A percentile compares a stretch with the other conserved stretches of the same genome.
phyloP scores from a whole-genome alignment of 2,888 invertebrate species.

The Cinara cedri region DNA sequence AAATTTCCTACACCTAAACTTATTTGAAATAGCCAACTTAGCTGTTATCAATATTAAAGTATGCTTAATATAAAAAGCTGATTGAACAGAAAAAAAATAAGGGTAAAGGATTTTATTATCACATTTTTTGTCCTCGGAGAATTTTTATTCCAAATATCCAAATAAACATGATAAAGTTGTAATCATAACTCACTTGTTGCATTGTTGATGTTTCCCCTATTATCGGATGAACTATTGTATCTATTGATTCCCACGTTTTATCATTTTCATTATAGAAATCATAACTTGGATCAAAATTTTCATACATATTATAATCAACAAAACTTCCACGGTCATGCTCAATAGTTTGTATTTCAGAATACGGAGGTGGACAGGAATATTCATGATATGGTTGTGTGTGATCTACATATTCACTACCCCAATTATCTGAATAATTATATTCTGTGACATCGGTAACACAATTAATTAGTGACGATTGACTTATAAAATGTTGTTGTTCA shows the following conservation, averaged over 20 bases:
- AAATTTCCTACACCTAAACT: too few relatives aligned
- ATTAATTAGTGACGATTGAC: too few relatives aligned
- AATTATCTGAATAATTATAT: slow-evolving; percentile 24
- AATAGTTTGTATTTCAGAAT: slow-evolving; percentile 35
- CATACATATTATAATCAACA: slow-evolving; percentile 43
- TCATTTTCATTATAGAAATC: slow-evolving; percentile 1
- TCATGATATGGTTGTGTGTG: slow-evolving; percentile 9
- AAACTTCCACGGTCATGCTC: background rate
- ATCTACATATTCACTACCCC: background rate
- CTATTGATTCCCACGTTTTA: background rate
- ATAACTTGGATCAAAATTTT: slow-evolving; percentile 44
- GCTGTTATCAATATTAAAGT: too few relatives aligned
- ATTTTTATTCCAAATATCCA: too few relatives aligned
- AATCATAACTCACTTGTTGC: slow-evolving; percentile 18
- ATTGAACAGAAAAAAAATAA: background rate
- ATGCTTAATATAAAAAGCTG: too few relatives aligned
- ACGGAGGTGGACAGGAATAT: slow-evolving; percentile 4
- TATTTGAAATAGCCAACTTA: too few relatives aligned
- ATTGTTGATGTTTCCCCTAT: background rate
- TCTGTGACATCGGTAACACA: background rate
- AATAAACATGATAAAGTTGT: background rate
- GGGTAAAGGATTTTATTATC: background rate
- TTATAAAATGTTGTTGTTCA: too few relatives aligned
- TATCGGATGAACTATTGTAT: slow-evolving; percentile 14
- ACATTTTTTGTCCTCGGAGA: background rate